A percentile compares a stretch with the other conserved stretches of the same genome.
Conservation (phyloP, 2,888 invertebrate species). For the Omphaloscelis lunosa region DNA sequence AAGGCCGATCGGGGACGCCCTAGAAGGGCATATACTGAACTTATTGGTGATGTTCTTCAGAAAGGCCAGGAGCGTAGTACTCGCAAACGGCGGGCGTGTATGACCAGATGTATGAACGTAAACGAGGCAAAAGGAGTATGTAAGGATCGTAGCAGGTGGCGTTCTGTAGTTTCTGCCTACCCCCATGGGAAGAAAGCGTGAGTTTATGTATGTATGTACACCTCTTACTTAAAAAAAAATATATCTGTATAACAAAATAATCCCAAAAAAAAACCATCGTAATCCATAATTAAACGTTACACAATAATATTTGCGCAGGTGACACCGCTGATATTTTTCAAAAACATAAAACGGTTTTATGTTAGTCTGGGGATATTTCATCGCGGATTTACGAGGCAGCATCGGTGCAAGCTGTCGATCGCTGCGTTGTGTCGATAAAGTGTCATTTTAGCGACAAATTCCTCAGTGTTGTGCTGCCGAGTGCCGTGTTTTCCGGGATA, state of each 20-base stretch:
- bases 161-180: too few relatives aligned
- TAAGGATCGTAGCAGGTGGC: too few relatives aligned
- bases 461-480: conserved; percentile 64
- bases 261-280: conserved; percentile 23
- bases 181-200: too few relatives aligned
- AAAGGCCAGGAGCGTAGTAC: too few relatives aligned
- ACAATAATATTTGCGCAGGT: conserved; percentile 55
- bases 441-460: conserved; percentile 75
- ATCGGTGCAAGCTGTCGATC: conserved; percentile 64
- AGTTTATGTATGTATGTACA: too few relatives aligned
- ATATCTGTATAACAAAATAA: conserved; percentile 12
- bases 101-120: too few relatives aligned
- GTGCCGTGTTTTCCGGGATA: conserved; percentile 66
- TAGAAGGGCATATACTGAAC: too few relatives aligned
- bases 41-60: too few relatives aligned
- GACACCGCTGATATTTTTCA: conserved; percentile 58
- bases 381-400: conserved; percentile 68
- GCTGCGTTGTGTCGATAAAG: conserved; percentile 72
- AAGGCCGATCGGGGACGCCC: too few relatives aligned
- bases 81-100: too few relatives aligned
- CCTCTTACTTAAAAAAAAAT: conserved; percentile 10
- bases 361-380: conserved; percentile 63
- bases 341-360: conserved; percentile 64
- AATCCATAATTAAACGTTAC: conserved; percentile 46
- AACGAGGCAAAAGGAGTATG: too few relatives aligned